A percentile compares a stretch with the other conserved stretches of the same genome.
Evolutionary conservation across 2,113 vertebrate species (phyloP).

Genomic region (Burhinus bistriatus): DNA sequence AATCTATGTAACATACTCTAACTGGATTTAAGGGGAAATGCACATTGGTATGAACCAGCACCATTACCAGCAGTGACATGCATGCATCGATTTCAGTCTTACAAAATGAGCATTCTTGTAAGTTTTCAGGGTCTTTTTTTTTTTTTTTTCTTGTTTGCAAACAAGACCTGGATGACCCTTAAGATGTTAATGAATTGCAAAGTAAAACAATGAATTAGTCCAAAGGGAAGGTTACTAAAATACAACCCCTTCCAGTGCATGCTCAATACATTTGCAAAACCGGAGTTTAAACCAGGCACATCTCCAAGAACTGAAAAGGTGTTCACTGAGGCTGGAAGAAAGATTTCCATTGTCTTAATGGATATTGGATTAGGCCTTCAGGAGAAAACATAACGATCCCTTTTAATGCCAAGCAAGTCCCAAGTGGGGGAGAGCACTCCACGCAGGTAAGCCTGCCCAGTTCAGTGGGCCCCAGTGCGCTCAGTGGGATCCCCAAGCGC

Average conservation of each 20-base stretch:
- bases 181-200: not conserved
- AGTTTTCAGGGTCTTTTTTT: not conserved
- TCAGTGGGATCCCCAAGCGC: conserved; percentile 15
- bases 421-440: not conserved
- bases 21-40: not conserved
- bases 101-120: not conserved
- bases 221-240: not conserved
- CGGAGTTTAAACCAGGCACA: not conserved
- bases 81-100: not conserved
- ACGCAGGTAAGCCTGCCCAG: conserved; percentile 14
- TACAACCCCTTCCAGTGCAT: not conserved
- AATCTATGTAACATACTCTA: not conserved
- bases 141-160: not conserved
- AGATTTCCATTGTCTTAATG: not conserved
- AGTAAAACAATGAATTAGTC: not conserved
- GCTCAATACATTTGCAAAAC: not conserved
- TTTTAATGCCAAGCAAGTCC: not conserved
- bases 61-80: not conserved
- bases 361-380: not conserved
- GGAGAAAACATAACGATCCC: not conserved
- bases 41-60: not conserved
- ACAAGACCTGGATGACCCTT: not conserved
- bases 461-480: not conserved
- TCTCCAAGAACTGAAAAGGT: not conserved
- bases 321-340: not conserved